Conservation (phyloP, 2,888 invertebrate species). For the Nasonovia ribisnigri region DNA sequence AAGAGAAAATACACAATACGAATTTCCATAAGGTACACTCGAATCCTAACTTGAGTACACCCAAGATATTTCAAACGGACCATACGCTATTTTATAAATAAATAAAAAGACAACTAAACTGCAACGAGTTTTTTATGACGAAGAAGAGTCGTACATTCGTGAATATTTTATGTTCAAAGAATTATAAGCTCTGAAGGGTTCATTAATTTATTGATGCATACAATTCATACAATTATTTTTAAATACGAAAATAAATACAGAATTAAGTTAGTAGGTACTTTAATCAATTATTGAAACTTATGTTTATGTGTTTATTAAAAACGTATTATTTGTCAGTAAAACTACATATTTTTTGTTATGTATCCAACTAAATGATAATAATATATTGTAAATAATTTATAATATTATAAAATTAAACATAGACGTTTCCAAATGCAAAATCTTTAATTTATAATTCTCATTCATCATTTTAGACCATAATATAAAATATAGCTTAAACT, state of each 20-base stretch:
- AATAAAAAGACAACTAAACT: slow-evolving; percentile 25
- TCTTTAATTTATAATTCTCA: background rate
- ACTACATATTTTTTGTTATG: background rate
- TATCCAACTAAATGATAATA: background rate
- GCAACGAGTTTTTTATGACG: background rate
- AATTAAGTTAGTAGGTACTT: background rate
- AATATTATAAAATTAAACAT: background rate
- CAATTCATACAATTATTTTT: background rate
- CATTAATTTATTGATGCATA: background rate
- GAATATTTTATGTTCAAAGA: background rate
- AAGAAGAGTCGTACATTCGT: background rate
- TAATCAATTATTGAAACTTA: background rate
- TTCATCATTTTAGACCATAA: background rate
- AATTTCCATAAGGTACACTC: background rate
- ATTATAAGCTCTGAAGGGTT: background rate
- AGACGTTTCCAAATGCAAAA: background rate
- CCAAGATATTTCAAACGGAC: background rate
- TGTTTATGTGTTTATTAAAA: background rate
- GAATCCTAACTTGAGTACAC: background rate
- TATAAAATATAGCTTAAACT: background rate
- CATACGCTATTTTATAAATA: slow-evolving; percentile 2
- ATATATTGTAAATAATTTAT: background rate
- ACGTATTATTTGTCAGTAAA: background rate
- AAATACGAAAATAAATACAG: background rate
- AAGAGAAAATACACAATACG: background rate